Base-by-base conservation (phyloP, 2,888 invertebrate species). In the Oxytorus armatus region DNA sequence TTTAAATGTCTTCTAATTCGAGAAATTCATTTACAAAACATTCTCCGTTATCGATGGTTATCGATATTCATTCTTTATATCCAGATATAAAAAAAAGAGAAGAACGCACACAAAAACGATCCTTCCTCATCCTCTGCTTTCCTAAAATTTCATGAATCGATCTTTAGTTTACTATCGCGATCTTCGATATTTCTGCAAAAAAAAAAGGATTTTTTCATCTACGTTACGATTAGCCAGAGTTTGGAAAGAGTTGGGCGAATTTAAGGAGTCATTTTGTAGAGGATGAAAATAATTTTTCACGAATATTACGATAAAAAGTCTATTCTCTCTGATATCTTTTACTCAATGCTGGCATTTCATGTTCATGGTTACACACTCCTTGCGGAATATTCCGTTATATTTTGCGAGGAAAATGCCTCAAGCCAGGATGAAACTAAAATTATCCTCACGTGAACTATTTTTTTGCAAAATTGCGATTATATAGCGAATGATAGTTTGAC, bases 401-500 rank as follows among this genome's bases (percentile, higher is more conserved):
- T 23, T 16, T 23, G 59, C 44, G n/a, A 33, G 44, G 10, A 29
- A 59, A 72, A 47, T 7, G 18, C 14, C 23, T 36, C n/a, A n/a
- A 33, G 11, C 11, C 14, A 8, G 14, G 49, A 61, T 36, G 23
- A 47, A 8, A 5, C 10, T 36, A 42, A 25, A n/a, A n/a, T 42
- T 14, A 25, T 36, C n/a, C 18, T 70, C 18, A 33, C 21, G 5
- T 18, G 47, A 23, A 7, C 14, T 14, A 55, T 68, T 49, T 51
- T n/a, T 61, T 73, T 14, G 14, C 11, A 65, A 29, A 39, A 70
- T 55, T 5, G 29, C 10, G 14, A 29, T 23, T 47, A 8, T 8
- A 44, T 7, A 33, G 23, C 18, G 42, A 55, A 29, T 23, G 42
- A 61, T 29, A n/a, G 21, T n/a, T n/a, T 66, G 73, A 49, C 77